phyloP scores from a whole-genome alignment of 2,797 vertebrate species.

The Hypotaenidia philippensis region DNA sequence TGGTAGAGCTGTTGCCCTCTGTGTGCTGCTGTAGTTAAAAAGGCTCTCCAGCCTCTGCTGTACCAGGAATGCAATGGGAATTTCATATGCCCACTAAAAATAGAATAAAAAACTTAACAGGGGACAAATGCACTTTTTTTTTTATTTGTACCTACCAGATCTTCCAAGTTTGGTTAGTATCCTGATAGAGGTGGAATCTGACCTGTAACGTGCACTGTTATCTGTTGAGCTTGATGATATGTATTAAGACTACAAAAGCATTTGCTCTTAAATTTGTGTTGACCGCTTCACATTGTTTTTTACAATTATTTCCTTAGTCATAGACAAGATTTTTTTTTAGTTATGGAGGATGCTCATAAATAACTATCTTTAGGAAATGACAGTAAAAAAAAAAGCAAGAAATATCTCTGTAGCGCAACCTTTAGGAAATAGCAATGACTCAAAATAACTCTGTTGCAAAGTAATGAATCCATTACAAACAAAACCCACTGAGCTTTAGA shows the following conservation, averaged over 20 bases:
- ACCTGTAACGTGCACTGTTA: not conserved
- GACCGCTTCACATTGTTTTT: not conserved
- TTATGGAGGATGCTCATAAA: not conserved
- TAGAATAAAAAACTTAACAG: not conserved
- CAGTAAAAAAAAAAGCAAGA: not conserved
- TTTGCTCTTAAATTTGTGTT: not conserved
- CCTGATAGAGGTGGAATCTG: not conserved
- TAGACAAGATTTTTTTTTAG: not conserved
- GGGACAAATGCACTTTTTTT: not conserved
- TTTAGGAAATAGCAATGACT: not conserved
- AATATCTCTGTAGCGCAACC: not conserved
- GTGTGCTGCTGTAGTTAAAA: not conserved
- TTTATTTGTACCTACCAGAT: not conserved
- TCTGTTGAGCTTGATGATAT: not conserved
- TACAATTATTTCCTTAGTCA: not conserved
- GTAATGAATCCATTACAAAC: not conserved
- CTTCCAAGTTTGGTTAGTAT: not conserved
- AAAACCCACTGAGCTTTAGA: not conserved
- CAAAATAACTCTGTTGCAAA: not conserved
- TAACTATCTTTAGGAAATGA: not conserved
- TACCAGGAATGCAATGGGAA: not conserved
- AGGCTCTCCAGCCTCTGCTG: not conserved
- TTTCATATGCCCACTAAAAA: not conserved
- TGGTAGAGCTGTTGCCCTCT: not conserved
- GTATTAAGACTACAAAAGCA: not conserved